Evolutionary conservation across 2,797 vertebrate species (phyloP).

Genomic region (Anisognathus igniventris): DNA sequence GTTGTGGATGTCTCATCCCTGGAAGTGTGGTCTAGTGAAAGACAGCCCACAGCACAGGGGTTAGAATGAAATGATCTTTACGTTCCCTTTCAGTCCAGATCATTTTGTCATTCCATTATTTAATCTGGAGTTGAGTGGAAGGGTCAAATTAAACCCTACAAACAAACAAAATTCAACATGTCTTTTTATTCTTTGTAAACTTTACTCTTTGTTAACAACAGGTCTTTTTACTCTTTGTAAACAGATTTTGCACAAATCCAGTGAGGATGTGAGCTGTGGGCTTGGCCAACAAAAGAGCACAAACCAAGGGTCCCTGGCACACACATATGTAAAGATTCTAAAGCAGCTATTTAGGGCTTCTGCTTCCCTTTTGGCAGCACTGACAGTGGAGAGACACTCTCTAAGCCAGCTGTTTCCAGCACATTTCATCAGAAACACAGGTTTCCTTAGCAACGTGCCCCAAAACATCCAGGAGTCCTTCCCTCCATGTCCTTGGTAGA

Average conservation of each 20-base stretch:
- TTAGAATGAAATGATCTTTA: background rate
- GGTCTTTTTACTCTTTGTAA: background rate
- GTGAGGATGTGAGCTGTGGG: background rate
- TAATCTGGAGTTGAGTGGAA: background rate
- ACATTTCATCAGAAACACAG: slow-evolving; percentile 1
- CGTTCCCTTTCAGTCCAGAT: background rate
- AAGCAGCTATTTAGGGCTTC: background rate
- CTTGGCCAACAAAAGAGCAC: background rate
- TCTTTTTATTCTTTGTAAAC: background rate
- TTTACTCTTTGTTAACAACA: background rate
- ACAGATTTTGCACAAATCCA: background rate
- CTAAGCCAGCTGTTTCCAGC: background rate
- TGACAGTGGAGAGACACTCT: background rate
- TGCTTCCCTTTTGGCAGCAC: background rate
- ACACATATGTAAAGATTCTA: background rate
- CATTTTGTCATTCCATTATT: background rate
- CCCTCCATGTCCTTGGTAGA: background rate
- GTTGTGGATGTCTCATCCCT: background rate
- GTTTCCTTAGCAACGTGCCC: background rate
- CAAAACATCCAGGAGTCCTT: background rate
- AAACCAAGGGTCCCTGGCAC: background rate
- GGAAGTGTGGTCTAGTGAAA: background rate
- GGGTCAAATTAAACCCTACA: background rate
- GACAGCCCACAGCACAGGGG: fast-evolving
- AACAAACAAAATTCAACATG: background rate